These are phyloP conservation scores for Condylura cristata DNA, from an alignment of 2,113 vertebrate species.

Conservation along the genomic window DNA sequence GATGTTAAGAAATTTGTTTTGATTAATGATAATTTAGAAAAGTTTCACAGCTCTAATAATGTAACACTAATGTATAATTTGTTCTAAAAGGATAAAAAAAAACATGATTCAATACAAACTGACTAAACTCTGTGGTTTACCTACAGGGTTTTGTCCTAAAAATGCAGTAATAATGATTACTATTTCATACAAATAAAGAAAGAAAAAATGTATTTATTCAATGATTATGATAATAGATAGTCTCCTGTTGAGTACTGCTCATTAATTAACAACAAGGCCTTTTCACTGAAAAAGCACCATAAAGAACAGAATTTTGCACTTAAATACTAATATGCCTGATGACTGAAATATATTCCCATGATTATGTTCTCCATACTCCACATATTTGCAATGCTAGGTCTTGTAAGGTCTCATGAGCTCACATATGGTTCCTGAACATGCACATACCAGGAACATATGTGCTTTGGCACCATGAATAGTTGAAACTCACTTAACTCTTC, in stretches of 20 bases:
- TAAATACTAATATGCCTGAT: background rate
- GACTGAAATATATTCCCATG: background rate
- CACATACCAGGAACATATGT: background rate
- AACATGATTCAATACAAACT: background rate
- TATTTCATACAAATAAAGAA: background rate
- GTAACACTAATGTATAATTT: background rate
- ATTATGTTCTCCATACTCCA: background rate
- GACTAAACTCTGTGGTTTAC: background rate
- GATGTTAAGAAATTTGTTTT: background rate
- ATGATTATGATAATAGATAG: background rate
- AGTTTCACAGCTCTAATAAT: background rate
- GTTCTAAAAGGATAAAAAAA: background rate
- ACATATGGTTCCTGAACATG: background rate
- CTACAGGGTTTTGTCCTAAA: background rate
- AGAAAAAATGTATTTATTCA: background rate
- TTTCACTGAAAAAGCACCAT: background rate
- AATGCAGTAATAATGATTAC: background rate
- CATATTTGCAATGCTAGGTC: background rate
- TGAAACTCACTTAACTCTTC: background rate
- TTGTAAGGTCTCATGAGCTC: background rate
- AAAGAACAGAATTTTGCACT: background rate
- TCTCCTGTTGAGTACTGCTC: background rate
- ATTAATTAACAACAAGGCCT: background rate
- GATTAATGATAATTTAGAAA: background rate
- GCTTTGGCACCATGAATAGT: background rate